A percentile compares a stretch with the other conserved stretches of the same genome.
Conservation (phyloP, 2,113 vertebrate genomes). For the Nannobrachium achirus region DNA sequence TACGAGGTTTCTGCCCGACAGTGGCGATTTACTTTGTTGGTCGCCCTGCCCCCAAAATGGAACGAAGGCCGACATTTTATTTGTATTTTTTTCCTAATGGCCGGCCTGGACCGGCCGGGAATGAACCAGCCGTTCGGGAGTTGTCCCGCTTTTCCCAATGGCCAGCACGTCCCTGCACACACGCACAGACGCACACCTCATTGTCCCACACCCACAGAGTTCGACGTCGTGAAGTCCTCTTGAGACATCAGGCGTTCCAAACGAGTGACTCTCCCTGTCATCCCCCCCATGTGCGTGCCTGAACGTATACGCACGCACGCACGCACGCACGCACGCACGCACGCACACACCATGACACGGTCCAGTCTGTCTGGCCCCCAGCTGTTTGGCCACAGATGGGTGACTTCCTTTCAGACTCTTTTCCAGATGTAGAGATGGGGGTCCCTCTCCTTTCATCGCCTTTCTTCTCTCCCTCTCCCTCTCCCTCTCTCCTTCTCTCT, state of each 20-base stretch:
- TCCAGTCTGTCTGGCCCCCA: constrained; percentile 59
- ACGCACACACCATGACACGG: constrained; percentile 34
- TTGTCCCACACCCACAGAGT: constrained; percentile 6
- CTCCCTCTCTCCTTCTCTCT: not conserved
- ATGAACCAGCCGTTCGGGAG: too few relatives aligned
- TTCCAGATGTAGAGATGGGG: constrained; percentile 54
- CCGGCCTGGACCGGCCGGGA: too few relatives aligned
- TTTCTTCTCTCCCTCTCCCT: constrained; percentile 24
- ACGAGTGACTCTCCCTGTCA: constrained; percentile 23
- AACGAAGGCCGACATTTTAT: too few relatives aligned
- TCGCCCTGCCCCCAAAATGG: too few relatives aligned
- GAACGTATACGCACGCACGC: not conserved
- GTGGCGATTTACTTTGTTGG: too few relatives aligned
- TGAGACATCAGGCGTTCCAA: constrained; percentile 61
- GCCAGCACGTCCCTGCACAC: too few relatives aligned
- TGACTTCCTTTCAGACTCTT: constrained; percentile 63
- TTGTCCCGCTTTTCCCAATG: too few relatives aligned
- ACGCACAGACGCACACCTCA: too few relatives aligned
- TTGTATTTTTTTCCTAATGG: too few relatives aligned
- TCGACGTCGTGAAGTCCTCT: constrained; percentile 41
- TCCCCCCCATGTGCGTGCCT: constrained; percentile 40
- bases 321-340: not conserved
- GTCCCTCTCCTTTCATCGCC: constrained; percentile 24
- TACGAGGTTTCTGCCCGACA: too few relatives aligned
- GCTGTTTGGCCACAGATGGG: constrained; percentile 67